A percentile compares a stretch with the other conserved stretches of the same genome.
phyloP scores from a whole-genome alignment of 2,113 vertebrate genomes.

The pig (Sus scrofa) region T2T-Sscrofa CM000820.6:54775501-54776000 shows the following conservation, averaged over 20 bases:
- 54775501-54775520: not conserved
- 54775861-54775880: not conserved
- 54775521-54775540: not conserved
- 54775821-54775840: not conserved
- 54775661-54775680: not conserved
- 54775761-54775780: not conserved
- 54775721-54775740: not conserved
- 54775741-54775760: not conserved
- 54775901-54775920: conserved; percentile 38
- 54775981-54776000: not conserved
- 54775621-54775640: not conserved
- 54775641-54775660: not conserved
- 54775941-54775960: not conserved
- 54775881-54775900: conserved; percentile 43
- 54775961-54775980: not conserved
- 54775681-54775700: not conserved
- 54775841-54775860: not conserved
- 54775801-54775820: not conserved
- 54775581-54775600: not conserved
- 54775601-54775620: not conserved
- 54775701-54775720: not conserved
- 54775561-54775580: not conserved
- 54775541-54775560: not conserved
- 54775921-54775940: not conserved
- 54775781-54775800: not conserved